These are phyloP conservation scores for Formica exsecta DNA, from an alignment of 1,140 invertebrate species.

Conservation along the genomic window DNA sequence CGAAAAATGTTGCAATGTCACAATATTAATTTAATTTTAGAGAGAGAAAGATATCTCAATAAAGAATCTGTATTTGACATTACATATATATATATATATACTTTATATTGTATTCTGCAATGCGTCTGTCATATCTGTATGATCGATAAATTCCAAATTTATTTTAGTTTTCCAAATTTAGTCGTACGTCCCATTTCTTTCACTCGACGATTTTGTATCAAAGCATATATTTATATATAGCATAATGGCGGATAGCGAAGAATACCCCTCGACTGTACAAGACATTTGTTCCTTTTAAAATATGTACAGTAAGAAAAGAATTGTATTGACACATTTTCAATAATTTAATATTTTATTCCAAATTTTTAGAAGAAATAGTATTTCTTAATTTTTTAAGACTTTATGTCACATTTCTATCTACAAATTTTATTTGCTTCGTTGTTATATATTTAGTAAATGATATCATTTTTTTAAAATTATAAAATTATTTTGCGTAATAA, in stretches of 20 bases:
- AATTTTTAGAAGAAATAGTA: neutral
- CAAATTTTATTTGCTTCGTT: neutral
- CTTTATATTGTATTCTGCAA: slow-evolving; percentile 19
- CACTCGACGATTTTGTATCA: slow-evolving; percentile 26
- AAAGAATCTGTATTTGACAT: neutral
- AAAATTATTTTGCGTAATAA: neutral
- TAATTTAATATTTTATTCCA: neutral
- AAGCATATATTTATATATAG: neutral
- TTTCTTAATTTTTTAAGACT: neutral
- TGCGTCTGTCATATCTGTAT: neutral
- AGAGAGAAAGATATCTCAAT: neutral
- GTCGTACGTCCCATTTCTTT: slow-evolving; percentile 7
- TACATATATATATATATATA: neutral
- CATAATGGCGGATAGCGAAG: neutral
- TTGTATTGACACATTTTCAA: slow-evolving; percentile 2
- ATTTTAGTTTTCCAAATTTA: slow-evolving; percentile 3
- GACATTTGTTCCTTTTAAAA: slow-evolving; percentile 2
- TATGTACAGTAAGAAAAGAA: neutral
- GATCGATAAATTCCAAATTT: slow-evolving; percentile 46
- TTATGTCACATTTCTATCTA: neutral
- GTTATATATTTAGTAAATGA: neutral
- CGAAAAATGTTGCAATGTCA: neutral
- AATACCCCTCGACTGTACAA: neutral
- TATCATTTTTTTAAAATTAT: neutral
- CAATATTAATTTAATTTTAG: slow-evolving; percentile 9